A percentile compares a stretch with the other conserved stretches of the same genome.
phyloP scores from a whole-genome alignment of 2,888 invertebrate species.

The Ligdia adustata region DNA sequence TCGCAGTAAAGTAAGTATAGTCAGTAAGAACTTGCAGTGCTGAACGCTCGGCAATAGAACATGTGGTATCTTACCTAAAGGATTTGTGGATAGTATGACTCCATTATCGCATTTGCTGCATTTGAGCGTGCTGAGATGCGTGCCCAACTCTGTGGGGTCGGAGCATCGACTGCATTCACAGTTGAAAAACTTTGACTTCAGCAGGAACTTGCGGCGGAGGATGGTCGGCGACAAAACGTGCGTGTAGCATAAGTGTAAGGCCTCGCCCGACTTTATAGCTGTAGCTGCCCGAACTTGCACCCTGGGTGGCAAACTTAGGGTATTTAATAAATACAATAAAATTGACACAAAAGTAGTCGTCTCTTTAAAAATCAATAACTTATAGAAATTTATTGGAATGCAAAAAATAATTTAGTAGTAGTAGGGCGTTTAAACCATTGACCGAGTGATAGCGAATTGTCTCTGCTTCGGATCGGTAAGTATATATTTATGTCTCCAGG shows the following conservation, averaged over 20 bases:
- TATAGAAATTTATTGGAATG: too few species aligned
- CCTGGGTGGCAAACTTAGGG: constrained; percentile 58
- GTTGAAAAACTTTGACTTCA: constrained; percentile 90
- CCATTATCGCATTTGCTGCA: constrained; percentile 91
- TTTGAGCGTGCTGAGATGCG: constrained; percentile 90
- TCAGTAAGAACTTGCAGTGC: too few species aligned
- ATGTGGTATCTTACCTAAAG: constrained; percentile 86
- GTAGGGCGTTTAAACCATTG: too few species aligned
- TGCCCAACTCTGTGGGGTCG: constrained; percentile 92
- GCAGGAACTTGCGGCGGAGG: constrained; percentile 87
- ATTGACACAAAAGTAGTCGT: neutral
- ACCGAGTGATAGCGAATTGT: too few species aligned
- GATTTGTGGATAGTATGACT: constrained; percentile 85
- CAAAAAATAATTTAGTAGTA: too few species aligned
- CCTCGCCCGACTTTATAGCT: constrained; percentile 85
- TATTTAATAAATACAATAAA: neutral
- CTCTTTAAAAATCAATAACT: too few species aligned
- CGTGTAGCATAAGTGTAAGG: constrained; percentile 90
- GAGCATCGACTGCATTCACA: constrained; percentile 90
- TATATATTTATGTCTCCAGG: too few species aligned
- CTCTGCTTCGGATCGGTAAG: too few species aligned
- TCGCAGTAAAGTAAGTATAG: too few species aligned
- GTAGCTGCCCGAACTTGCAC: constrained; percentile 88
- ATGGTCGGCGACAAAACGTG: constrained; percentile 89
- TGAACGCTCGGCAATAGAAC: too few species aligned